A percentile compares a stretch with the other conserved stretches of the same genome.
Evolutionary conservation across 2,888 invertebrate species (phyloP).

Genomic region (Malthinus seriepunctatus): DNA sequence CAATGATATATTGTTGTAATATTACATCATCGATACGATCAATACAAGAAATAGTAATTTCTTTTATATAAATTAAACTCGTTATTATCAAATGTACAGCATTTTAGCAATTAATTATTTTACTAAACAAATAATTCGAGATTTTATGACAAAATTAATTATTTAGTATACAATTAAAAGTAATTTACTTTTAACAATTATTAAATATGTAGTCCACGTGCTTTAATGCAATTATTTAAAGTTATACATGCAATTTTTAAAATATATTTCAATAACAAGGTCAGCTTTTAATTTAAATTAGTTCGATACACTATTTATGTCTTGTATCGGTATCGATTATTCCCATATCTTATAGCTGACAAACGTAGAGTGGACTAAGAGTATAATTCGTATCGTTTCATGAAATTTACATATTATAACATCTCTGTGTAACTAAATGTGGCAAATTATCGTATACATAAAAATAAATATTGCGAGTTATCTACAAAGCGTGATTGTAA

Average conservation of each 20-base stretch:
- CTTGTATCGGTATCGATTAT: not conserved
- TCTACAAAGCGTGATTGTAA: conserved; percentile 17
- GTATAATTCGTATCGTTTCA: conserved; percentile 40
- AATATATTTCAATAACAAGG: not conserved
- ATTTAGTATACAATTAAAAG: not conserved
- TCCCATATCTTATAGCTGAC: not conserved
- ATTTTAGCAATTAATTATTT: conserved; percentile 12
- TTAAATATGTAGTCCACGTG: not conserved
- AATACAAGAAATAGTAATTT: conserved; percentile 13
- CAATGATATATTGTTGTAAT: conserved; percentile 26
- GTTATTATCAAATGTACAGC: conserved; percentile 22
- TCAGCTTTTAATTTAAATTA: not conserved
- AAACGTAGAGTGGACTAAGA: conserved; percentile 33
- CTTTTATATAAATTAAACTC: conserved; percentile 1
- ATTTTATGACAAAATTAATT: too few species aligned
- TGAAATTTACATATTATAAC: conserved; percentile 29
- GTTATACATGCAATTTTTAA: not conserved
- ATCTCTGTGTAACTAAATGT: not conserved
- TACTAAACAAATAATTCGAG: not conserved
- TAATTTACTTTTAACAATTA: not conserved
- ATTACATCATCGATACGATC: conserved; percentile 7
- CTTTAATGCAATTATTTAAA: too few species aligned
- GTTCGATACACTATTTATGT: not conserved
- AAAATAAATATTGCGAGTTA: conserved; percentile 23
- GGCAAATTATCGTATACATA: conserved; percentile 22